These are phyloP conservation scores for Lacanobia wlatinum DNA, from an alignment of 2,888 invertebrate species.

Conservation along the genomic window DNA sequence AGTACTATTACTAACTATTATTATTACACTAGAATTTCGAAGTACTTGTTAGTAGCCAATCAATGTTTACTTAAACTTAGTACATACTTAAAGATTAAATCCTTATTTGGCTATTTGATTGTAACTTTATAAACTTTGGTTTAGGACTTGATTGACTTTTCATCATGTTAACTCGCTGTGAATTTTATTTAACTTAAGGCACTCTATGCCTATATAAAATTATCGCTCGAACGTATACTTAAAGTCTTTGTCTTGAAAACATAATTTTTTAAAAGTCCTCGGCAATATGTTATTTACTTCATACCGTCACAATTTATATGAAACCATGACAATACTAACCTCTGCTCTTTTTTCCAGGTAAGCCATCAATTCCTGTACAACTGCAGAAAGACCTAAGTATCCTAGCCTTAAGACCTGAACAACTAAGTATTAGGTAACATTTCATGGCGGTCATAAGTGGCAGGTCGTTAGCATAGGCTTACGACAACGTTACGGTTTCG, in stretches of 20 bases:
- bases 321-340: slow-evolving; percentile 25
- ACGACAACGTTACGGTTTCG: slow-evolving; percentile 37
- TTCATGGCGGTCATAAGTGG: slow-evolving; percentile 60
- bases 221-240: no score
- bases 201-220: no score
- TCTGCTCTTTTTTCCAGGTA: slow-evolving; percentile 62
- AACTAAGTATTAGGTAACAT: slow-evolving; percentile 37
- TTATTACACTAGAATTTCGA: no score
- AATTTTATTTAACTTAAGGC: no score
- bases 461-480: slow-evolving; percentile 53
- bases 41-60: slow-evolving; percentile 13
- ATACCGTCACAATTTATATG: background rate
- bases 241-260: no score
- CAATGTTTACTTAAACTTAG: background rate
- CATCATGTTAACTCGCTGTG: no score
- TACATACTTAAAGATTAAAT: no score
- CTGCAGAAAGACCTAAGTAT: slow-evolving; percentile 49
- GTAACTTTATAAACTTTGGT: no score
- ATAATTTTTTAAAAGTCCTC: no score
- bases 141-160: no score
- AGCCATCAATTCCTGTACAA: slow-evolving; percentile 33
- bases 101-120: no score
- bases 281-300: background rate
- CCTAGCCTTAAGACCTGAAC: slow-evolving; percentile 34
- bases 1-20: no score